phyloP scores from a whole-genome alignment of 2,888 invertebrate genomes.

The Amphipyra tragopoginis region DNA sequence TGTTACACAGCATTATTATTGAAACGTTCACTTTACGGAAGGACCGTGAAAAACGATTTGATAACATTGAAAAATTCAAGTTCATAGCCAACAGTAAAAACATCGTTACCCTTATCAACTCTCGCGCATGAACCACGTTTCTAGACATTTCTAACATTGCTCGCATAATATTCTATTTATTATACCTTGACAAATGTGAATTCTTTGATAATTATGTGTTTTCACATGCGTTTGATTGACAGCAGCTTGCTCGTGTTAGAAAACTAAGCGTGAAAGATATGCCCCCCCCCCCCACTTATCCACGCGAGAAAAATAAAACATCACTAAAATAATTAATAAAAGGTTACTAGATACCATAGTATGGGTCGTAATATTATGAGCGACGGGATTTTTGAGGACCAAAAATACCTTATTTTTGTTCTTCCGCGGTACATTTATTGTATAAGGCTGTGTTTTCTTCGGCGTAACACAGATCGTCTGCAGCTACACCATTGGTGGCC shows the following conservation, averaged over 20 bases:
- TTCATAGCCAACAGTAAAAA: slow-evolving; percentile 65
- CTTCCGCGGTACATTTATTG: too few relatives aligned
- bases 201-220: slow-evolving; percentile 12
- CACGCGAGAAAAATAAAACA: too few relatives aligned
- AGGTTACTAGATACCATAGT: too few relatives aligned
- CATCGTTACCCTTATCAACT: slow-evolving; percentile 58
- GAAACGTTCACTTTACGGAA: slow-evolving; percentile 28
- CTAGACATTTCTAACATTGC: slow-evolving; percentile 34
- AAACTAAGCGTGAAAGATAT: too few relatives aligned
- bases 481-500: too few relatives aligned
- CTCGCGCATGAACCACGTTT: slow-evolving; percentile 40
- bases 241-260: slow-evolving; percentile 11
- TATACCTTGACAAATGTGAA: slow-evolving; percentile 24
- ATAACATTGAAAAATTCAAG: slow-evolving; percentile 58
- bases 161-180: slow-evolving; percentile 26
- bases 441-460: too few relatives aligned
- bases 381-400: too few relatives aligned
- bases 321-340: too few relatives aligned
- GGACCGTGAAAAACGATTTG: slow-evolving; percentile 41
- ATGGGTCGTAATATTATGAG: too few relatives aligned
- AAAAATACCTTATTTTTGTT: too few relatives aligned
- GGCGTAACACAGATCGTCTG: too few relatives aligned
- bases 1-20: slow-evolving; percentile 25
- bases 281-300: too few relatives aligned
- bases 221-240: slow-evolving; percentile 20